Evolutionary conservation across 2,113 vertebrate species (phyloP).

Genomic region (Phycodurus eques): DNA sequence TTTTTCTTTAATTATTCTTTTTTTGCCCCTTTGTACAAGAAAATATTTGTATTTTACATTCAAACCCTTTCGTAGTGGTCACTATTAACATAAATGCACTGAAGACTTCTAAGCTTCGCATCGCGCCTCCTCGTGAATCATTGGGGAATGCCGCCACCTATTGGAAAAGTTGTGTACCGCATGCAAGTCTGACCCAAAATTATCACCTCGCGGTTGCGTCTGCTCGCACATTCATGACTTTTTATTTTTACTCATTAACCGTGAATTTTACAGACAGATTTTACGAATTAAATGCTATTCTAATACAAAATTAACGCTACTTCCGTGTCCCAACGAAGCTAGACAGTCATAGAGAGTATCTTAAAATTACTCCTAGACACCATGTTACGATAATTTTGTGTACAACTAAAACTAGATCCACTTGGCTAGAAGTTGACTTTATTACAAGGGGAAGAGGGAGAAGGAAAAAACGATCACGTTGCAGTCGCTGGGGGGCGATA

Average conservation of each 20-base stretch:
- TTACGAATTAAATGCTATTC: neutral
- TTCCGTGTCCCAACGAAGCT: neutral
- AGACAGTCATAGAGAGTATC: neutral
- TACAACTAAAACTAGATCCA: neutral
- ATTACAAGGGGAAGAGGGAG: too few species aligned
- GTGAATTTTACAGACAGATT: neutral
- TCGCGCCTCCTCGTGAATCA: slow-evolving; percentile 5
- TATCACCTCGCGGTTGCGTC: neutral
- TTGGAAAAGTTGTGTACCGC: slow-evolving; percentile 39
- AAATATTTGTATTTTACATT: too few species aligned
- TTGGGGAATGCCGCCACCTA: slow-evolving; percentile 50
- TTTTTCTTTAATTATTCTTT: too few species aligned
- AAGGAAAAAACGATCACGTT: neutral
- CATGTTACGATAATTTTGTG: neutral
- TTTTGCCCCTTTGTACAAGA: too few species aligned
- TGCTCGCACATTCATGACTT: neutral
- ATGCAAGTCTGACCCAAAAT: neutral
- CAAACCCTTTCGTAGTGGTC: too few species aligned
- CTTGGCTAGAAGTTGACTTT: neutral
- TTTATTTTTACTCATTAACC: neutral
- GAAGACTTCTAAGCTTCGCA: neutral
- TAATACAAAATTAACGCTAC: neutral
- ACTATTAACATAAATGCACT: neutral
- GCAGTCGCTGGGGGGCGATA: slow-evolving; percentile 31
- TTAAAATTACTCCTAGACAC: neutral